Evolutionary conservation across 53 echinoderm and acorn worm genomes (phyloP).

Genomic region (Arbacia lixula): DNA sequence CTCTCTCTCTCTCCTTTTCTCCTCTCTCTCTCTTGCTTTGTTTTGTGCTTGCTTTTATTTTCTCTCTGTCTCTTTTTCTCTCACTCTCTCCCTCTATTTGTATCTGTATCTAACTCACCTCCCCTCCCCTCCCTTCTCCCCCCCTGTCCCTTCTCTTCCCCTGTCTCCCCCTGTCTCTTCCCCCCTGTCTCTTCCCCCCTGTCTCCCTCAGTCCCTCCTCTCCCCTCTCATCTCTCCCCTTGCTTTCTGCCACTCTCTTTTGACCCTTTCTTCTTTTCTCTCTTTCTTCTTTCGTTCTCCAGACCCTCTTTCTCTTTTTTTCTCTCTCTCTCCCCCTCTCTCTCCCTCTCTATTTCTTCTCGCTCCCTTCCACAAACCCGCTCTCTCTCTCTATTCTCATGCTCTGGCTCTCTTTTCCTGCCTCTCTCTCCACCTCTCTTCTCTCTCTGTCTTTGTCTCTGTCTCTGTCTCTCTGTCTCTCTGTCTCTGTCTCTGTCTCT

Average conservation of each 20-base stretch:
- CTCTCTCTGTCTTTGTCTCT: neutral
- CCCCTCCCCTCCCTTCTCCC: neutral
- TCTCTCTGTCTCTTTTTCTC: conserved; percentile 4
- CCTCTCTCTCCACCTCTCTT: neutral
- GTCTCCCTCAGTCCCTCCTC: neutral
- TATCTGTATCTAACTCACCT: neutral
- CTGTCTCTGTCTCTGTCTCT: neutral
- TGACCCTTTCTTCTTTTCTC: neutral
- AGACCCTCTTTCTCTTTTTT: neutral
- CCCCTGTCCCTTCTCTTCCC: neutral
- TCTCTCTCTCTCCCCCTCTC: neutral
- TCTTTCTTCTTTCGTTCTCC: neutral
- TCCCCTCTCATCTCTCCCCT: neutral
- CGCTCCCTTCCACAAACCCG: neutral
- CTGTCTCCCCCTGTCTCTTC: neutral
- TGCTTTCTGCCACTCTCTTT: neutral
- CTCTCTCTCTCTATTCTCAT: neutral
- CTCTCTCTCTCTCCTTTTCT: neutral
- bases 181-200: neutral
- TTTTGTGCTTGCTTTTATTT: conserved; percentile 29
- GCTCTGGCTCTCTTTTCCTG: neutral
- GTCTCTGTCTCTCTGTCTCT: neutral
- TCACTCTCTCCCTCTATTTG: neutral
- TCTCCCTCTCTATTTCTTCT: neutral
- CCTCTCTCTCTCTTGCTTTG: conserved; percentile 10